phyloP scores from a whole-genome alignment of 2,888 invertebrate genomes.

The Pteria penguin region DNA sequence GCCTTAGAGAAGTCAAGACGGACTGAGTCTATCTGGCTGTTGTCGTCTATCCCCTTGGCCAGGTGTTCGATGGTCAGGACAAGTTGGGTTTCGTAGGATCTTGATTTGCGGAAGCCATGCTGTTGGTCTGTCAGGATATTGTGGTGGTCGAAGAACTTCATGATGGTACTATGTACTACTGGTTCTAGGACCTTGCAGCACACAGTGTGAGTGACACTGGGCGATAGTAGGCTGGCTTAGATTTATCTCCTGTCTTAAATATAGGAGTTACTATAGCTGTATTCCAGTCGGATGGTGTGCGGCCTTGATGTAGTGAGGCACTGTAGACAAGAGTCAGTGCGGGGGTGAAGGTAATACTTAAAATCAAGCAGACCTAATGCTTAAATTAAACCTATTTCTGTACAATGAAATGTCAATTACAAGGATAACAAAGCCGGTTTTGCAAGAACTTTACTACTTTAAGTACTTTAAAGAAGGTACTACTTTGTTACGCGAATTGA shows the following conservation, averaged over 20 bases:
- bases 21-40: slow-evolving; percentile 1
- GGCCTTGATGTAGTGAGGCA: background rate
- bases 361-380: no score
- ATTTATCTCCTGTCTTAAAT: slow-evolving; percentile 7
- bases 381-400: no score
- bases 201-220: slow-evolving; percentile 14
- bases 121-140: slow-evolving; percentile 3
- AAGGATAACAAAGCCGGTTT: no score
- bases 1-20: background rate
- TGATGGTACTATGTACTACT: slow-evolving; percentile 7
- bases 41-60: background rate
- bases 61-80: background rate
- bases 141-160: background rate
- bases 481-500: no score
- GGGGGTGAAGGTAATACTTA: no score
- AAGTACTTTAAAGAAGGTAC: no score
- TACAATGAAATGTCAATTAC: no score
- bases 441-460: no score
- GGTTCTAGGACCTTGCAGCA: background rate
- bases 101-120: no score
- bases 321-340: background rate
- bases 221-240: slow-evolving; percentile 5
- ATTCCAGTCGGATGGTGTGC: background rate
- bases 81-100: slow-evolving; percentile 4
- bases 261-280: background rate